Evolutionary conservation across 2,888 invertebrate species (phyloP), one percentile per base, ranked within the genome.

Genomic region (Apotomis capreana): DNA sequence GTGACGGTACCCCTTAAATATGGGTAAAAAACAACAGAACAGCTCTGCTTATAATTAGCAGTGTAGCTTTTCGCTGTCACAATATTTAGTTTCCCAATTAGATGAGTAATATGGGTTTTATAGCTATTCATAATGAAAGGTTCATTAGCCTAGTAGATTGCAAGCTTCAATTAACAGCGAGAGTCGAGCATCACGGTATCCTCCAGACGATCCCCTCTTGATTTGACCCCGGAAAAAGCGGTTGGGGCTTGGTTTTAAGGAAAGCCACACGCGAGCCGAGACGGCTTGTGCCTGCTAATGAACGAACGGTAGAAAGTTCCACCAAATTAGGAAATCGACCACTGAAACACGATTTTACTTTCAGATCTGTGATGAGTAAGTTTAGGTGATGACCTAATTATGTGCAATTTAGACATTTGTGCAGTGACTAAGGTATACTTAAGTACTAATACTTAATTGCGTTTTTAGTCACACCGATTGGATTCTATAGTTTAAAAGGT

Each of bases 271-370:
- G 67, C 61, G 67, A 68, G 61, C 51, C 61, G 67, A 60, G 46
- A 57, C 61, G 51, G 57, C 37, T n/a, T 37, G 59, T 46, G 70
- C 61, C 54, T 67, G 61, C 71, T 71, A 62, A 67, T 71, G 71
- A 71, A 57, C 40, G 61, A 40, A 57, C 51, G 9, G 71, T 71
- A 67, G 67, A 71, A 71, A 71, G 67, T 71, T 52, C 55, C 40
- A 46, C 26, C 57, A 55, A 55, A 71, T 67, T 61, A 71, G 61
- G 51, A 58, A 63, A 68, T 52, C 68, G 51, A 61, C 54, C 12
- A 52, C 54, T 74, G 57, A 69, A 68, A 52, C 49, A 46, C 58
- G 55, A 9, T 26, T 44, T 10, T 49, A 49, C 55, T 55, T 57
- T 65, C 44, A 44, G n/a, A 55, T 55, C n/a, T 46, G 55, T 57